Base-by-base conservation (phyloP, 2,888 invertebrate species). In the Caenorhabditis sp. region DNA sequence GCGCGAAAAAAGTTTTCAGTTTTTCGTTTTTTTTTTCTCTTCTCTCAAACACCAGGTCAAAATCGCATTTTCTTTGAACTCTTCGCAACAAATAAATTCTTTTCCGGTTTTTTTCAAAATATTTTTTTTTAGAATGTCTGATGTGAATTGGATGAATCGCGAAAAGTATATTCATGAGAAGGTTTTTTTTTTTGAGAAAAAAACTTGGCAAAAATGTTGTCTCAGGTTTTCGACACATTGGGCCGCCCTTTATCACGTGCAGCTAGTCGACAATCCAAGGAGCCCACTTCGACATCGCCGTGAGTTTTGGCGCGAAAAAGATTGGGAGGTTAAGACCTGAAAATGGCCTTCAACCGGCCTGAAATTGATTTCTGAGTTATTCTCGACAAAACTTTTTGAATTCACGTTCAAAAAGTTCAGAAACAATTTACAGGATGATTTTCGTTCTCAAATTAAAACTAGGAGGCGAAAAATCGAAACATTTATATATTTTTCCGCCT, bases 121-220 rank as follows among this genome's bases (percentile, higher is more conserved):
- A 36, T 36, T 36, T n/a, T n/a, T n/a, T n/a, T n/a, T n/a, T n/a
- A n/a, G n/a, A n/a, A 74, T 74, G 74, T 62, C 74, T 49, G 74
- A 74, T 57, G 59, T 66, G 62, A 69, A 62, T 21, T 78, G 69
- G 64, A 55, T 62, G 49, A 73, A 76, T 57, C 72, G 78, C 31
- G 78, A 78, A 53, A 70, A 74, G 37, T 69, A 62, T 10, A 66
- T 78, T 37, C 78, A 78, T 55, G 78, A 78, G 71, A 78, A 76
- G 63, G 78, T 78, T 1, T 21, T 3, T 51, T 21, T 1, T 51
- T 51, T 21, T n/a, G n/a, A n/a, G 50, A 19, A 14, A 21, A 31
- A 37, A 49, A 19, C 17, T 60, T 43, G 5, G 10, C 19, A 17
- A n/a, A 60, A 50, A 50, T n/a, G 50, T 19, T 8, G 17, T 24